Conservation (phyloP, 1,140 invertebrate species). For the Cryptotermes secundus region DNA sequence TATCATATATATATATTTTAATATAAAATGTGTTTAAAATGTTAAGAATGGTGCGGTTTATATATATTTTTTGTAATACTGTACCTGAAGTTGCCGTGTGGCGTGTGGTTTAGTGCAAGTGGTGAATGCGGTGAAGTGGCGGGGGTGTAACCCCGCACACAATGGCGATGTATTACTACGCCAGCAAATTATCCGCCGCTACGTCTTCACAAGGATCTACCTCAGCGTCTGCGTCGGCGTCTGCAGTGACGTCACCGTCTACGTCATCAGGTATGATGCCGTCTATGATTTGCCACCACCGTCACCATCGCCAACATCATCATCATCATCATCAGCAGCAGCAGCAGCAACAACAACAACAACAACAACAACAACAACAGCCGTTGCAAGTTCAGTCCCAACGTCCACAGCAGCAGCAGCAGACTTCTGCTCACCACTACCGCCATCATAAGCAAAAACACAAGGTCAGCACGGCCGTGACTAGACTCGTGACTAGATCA, state of each 20-base stretch:
- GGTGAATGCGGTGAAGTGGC: neutral
- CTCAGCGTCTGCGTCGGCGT: neutral
- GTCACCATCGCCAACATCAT: neutral
- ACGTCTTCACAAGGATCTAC: constrained; percentile 20
- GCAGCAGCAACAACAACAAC: neutral
- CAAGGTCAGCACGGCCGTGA: neutral
- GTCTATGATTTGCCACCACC: constrained; percentile 1
- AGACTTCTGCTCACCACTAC: neutral
- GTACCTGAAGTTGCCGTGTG: neutral
- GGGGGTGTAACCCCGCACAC: neutral
- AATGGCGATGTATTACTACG: constrained; percentile 36
- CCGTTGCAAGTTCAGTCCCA: neutral
- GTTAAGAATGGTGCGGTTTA: neutral
- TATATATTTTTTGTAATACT: neutral
- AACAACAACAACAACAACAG: neutral
- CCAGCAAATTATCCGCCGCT: constrained; percentile 33
- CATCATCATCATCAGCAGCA: neutral
- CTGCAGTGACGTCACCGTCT: neutral
- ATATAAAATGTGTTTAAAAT: neutral
- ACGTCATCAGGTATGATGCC: constrained; percentile 21
- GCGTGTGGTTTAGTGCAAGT: neutral
- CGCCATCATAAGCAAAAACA: constrained; percentile 17
- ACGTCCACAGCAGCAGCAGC: neutral
- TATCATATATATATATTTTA: neutral
- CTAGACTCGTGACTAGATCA: too few species aligned